These are phyloP conservation scores for Xiphydria camelus DNA, from an alignment of 2,888 invertebrate genomes.

Conservation along the genomic window DNA sequence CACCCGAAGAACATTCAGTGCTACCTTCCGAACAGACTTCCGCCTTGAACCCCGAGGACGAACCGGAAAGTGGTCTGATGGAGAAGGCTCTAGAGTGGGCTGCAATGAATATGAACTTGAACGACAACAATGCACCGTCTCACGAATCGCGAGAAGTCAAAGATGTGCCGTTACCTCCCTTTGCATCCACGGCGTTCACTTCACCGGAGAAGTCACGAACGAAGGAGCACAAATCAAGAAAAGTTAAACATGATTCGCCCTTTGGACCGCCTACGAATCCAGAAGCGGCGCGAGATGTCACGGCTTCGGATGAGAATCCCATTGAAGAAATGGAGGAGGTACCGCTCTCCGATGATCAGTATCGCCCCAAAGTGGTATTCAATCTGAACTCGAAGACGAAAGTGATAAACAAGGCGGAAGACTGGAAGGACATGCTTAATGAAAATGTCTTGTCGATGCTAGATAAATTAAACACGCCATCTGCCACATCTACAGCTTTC, in stretches of 20 bases:
- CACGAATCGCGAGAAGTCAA: not conserved
- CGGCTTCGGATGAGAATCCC: no score
- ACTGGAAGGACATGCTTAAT: no score
- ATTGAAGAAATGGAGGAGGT: slow-evolving; percentile 10
- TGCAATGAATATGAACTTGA: slow-evolving; percentile 11
- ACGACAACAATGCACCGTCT: not conserved
- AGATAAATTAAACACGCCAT: no score
- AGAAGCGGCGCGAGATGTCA: not conserved
- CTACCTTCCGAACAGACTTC: no score
- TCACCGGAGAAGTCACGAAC: slow-evolving; percentile 8
- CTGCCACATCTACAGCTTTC: no score
- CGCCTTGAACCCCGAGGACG: slow-evolving; percentile 24
- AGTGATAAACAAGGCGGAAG: slow-evolving; percentile 30
- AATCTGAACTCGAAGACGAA: slow-evolving; percentile 39
- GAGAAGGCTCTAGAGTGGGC: slow-evolving; percentile 53
- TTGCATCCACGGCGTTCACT: not conserved
- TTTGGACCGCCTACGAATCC: slow-evolving; percentile 10
- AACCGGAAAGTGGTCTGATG: slow-evolving; percentile 47
- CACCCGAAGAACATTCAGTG: not conserved
- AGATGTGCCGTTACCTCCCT: not conserved
- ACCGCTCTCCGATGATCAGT: slow-evolving; percentile 19
- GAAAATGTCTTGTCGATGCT: no score
- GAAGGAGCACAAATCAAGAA: slow-evolving; percentile 10
- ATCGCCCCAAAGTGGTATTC: slow-evolving; percentile 41
- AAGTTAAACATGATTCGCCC: slow-evolving; percentile 2